Evolutionary conservation across 2,797 vertebrate genomes (phyloP), one percentile per base, ranked within the genome.

Genomic region (Anolis apletophallus): DNA sequence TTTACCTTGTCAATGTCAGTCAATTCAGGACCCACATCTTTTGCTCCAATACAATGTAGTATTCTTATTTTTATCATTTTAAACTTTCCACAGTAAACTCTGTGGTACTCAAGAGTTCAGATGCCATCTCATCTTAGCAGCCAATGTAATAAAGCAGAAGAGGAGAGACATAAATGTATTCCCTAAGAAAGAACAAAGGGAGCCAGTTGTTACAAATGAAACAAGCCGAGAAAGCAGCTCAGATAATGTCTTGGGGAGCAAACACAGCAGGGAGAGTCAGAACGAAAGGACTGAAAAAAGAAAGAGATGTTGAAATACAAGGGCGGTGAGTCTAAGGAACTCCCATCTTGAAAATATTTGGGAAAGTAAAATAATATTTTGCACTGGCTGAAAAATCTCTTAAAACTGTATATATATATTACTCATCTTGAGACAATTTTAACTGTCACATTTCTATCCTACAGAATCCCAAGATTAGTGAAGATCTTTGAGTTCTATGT

Each of bases 131-230:
- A 40, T 61, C 61, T 75, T 40, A 86, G 86, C 23, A 93, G 89
- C 76, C 88, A 86, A 93, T 82, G 46, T 1, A 57, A 76, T 80
- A 54, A 90, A 55, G 13, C 26, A 52, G 79, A 29, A 55, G 86
- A 88, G 67, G 76, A 50, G 90, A 90, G 76, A 83, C 52, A 3
- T 85, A 46, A 88, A 74, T 89, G 87, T 29, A 61, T 72, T 88
- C 32, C 87, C 88, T 88, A 71, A 83, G 67, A 88, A 91, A 93
- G 88, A 92, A 67, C 84, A 90, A 85, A 79, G 32, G 40, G 87
- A 89, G 21, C 82, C 88, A 87, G 57, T 52, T 83, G 91, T 80
- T 91, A 90, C 85, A 93, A 92, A 85, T 89, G 86, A 90, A 93
- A 88, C 87, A 64, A 88, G 14, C 50, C 85, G 89, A 85, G 75